Evolutionary conservation across 2,888 invertebrate genomes (phyloP), one percentile per base, ranked within the genome.

Genomic region (Conus canariensis): DNA sequence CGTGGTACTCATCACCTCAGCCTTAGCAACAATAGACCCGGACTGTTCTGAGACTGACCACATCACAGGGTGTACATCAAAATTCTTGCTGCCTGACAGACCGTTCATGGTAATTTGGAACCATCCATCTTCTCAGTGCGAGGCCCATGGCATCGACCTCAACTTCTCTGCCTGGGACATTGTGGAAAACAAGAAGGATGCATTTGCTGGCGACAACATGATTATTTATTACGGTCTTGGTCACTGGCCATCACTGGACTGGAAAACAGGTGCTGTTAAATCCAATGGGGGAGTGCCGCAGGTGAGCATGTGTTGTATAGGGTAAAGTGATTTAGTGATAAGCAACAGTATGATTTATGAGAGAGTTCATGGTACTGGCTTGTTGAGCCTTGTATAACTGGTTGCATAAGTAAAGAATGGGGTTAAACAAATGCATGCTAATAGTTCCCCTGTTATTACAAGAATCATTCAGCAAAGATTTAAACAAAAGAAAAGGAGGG

Each of bases 101-200:
- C 93, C 93, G 0, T 94, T 94, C 90, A 89, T 92, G 14, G 93
- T 93, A 0, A 91, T 94, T 0, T 95, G 95, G 95, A 95, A 95
- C 87, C 92, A 92, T 12, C 94, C 94, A 0, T 93, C 94, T 0
- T 67, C 86, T 12, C 58, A 80, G 0, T 95, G 95, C 90, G 86
- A 91, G 16, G 74, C 80, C 22, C 91, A 90, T 59, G 94, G 93
- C 0, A 90, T 94, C 0, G 56, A 90, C 25, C 90, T 95, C 0
- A 93, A 94, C 90, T 91, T 95, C 16, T 90, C 92, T 0, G 87
- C 92, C 0, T 95, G 93, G 91, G 93, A 92, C 56, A 95, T 95
- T 25, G 90, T 92, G 9, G 93, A 91, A n/a, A 95, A 95, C 90
- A 87, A 56, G 19, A 90, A 92, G 16, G 93, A 93, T 60, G 85